Conservation (phyloP, 1,140 invertebrate species). For the Halyomorpha halys region DNA sequence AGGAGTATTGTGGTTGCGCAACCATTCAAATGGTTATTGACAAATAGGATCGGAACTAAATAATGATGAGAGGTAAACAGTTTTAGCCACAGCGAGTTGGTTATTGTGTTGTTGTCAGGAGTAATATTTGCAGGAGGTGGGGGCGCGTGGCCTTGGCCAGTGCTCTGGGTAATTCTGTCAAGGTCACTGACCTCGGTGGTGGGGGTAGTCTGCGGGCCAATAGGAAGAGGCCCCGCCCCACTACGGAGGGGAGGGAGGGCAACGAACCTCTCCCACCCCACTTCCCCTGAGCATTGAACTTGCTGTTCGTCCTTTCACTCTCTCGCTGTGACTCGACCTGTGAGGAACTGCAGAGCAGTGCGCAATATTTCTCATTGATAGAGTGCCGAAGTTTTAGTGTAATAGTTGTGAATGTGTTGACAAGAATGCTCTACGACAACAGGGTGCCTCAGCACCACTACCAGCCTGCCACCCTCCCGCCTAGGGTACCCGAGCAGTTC, state of each 20-base stretch:
- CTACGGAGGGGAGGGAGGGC: conserved; percentile 19
- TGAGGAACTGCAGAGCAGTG: conserved; percentile 1
- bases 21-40: too few species aligned
- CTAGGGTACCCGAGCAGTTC: conserved; percentile 18
- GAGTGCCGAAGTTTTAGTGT: too few species aligned
- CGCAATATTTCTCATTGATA: neutral
- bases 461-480: conserved; percentile 21
- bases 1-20: too few species aligned
- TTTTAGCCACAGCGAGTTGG: too few species aligned
- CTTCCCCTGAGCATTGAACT: conserved; percentile 27
- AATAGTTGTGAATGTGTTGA: neutral
- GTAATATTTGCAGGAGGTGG: conserved; percentile 11
- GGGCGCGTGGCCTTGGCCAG: conserved; percentile 45
- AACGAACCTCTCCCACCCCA: conserved; percentile 9
- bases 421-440: conserved; percentile 23
- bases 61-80: too few species aligned
- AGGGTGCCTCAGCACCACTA: conserved; percentile 24
- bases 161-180: conserved; percentile 57
- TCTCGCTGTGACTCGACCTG: conserved; percentile 14
- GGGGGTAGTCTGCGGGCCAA: conserved; percentile 32
- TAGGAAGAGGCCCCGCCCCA: conserved; percentile 23
- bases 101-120: neutral
- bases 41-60: too few species aligned
- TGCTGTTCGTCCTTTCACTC: conserved; percentile 28
- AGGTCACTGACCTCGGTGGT: conserved; percentile 49